Evolutionary conservation across 2,797 vertebrate species (phyloP).

Genomic region (Urocyon cinereoargenteus): DNA sequence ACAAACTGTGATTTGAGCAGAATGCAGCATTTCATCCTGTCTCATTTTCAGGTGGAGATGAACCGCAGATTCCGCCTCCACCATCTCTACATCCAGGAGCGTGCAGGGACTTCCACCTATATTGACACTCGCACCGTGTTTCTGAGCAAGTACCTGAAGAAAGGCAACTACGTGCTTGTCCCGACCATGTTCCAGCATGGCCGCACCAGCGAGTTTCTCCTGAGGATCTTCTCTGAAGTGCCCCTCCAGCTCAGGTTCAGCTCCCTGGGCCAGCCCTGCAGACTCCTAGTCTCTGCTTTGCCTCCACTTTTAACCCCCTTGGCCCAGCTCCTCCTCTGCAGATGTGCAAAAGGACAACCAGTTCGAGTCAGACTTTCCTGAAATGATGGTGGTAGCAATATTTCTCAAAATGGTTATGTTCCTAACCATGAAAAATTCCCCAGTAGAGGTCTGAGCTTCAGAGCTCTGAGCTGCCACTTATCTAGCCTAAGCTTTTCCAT

Average conservation of each 20-base stretch:
- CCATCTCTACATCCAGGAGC: slow-evolving; percentile 91
- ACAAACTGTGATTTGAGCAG: background rate
- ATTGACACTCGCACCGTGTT: slow-evolving; percentile 94
- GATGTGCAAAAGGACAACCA: background rate
- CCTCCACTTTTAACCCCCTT: background rate
- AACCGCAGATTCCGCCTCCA: slow-evolving; percentile 96
- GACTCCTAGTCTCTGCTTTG: background rate
- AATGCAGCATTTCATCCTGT: background rate
- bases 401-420: slow-evolving; percentile 26
- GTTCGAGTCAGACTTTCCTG: background rate
- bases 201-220: slow-evolving; percentile 90
- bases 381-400: background rate
- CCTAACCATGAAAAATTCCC: background rate
- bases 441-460: background rate
- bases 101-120: slow-evolving; percentile 89
- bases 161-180: slow-evolving; percentile 93
- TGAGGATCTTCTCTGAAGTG: slow-evolving; percentile 94
- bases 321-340: background rate
- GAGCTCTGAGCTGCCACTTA: background rate
- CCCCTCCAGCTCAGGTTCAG: slow-evolving; percentile 84
- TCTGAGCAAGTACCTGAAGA: slow-evolving; percentile 88
- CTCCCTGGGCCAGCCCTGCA: background rate
- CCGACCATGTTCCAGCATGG: slow-evolving; percentile 93
- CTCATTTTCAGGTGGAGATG: slow-evolving; percentile 92
- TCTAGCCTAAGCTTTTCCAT: background rate